Base-by-base conservation (phyloP, 2,888 invertebrate genomes). In the Meiosimyza decipiens region DNA sequence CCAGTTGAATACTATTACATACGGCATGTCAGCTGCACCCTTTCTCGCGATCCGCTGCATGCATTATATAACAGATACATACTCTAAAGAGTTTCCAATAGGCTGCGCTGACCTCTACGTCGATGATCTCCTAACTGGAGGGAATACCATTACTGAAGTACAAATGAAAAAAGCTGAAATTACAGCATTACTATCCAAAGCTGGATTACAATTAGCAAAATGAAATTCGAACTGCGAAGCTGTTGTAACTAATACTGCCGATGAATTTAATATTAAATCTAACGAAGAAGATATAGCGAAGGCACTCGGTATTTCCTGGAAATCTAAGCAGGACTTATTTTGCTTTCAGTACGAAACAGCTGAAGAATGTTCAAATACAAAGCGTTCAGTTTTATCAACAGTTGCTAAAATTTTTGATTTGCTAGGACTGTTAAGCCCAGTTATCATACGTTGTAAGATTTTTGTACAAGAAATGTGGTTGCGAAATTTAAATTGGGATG, bases 201-300 rank as follows among this genome's bases (percentile, higher is more conserved):
- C 70, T 22, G 70, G 72, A 13, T 22, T 72, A 11, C n/a, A 74
- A 40, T 50, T 74, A 11, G 68, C 55, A 55, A 68, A 68, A 50
- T 57, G 65, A 59, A 65, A 60, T 57, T 66, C 65, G 12, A 63
- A 71, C 33, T 18, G 22, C 50, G n/a, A 15, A 12, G 51, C 22
- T 22, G n/a, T 71, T 15, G n/a, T 71, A 28, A 65, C 51, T 6
- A 57, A 60, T 28, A 28, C 28, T 28, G 28, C 28, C 4, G 28
- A 28, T 28, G 28, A 28, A 28, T 28, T 28, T 28, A 6, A 33
- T 40, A 57, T 65, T 49, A 51, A 66, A 47, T 4, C 49, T 50
- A 49, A 13, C 7, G 33, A 65, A 66, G 71, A 59, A 40, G 33
- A 54, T 54, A 52, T 63, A 33, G 49, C 67, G 11, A 67, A 67